phyloP scores from a whole-genome alignment of 2,888 invertebrate species.

The Invenusta paracnida region DNA sequence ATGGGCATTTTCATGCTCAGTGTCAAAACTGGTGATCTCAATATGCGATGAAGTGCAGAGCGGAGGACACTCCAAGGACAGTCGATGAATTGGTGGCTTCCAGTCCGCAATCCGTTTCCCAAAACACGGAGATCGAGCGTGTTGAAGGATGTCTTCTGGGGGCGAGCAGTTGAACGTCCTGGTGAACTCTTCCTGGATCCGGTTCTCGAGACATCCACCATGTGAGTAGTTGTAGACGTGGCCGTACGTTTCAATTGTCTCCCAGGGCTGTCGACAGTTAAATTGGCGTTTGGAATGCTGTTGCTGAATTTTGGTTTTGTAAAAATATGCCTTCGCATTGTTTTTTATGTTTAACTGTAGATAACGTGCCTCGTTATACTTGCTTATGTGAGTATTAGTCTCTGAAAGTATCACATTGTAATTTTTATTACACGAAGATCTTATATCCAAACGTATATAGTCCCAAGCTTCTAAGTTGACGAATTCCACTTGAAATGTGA shows the following conservation, averaged over 20 bases:
- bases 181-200: background rate
- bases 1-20: background rate
- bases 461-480: background rate
- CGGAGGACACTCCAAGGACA: background rate
- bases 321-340: no score
- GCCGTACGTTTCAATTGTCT: no score
- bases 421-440: background rate
- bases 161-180: background rate
- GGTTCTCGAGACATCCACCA: background rate
- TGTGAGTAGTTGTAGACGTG: background rate
- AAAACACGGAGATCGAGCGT: background rate
- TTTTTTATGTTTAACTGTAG: no score
- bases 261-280: no score
- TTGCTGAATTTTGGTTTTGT: no score
- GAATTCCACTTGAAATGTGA: background rate
- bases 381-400: background rate
- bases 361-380: background rate
- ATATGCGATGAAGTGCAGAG: background rate
- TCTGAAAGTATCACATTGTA: background rate
- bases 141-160: background rate
- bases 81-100: background rate
- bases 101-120: no score
- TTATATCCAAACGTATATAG: background rate
- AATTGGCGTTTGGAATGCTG: no score
- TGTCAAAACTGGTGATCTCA: background rate